A percentile compares a stretch with the other conserved stretches of the same genome.
phyloP scores from a whole-genome alignment of 53 echinoderm and acorn worm species.

The Glandiceps talaboti region DNA sequence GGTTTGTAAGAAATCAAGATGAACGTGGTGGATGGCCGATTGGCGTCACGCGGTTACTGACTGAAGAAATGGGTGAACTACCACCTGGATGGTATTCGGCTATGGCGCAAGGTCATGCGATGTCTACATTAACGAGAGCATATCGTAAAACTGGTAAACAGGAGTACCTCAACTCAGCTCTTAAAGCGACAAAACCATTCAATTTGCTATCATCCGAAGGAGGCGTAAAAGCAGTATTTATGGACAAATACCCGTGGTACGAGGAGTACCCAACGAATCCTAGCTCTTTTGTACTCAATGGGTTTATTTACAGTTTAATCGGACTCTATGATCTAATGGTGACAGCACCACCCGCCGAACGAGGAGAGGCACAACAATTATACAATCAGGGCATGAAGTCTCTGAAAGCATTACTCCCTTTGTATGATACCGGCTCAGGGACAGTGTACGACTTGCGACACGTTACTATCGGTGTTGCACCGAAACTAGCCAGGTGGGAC shows the following conservation, averaged over 20 bases:
- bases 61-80: slow-evolving; percentile 45
- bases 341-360: slow-evolving; percentile 52
- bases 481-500: slow-evolving; percentile 94
- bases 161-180: slow-evolving; percentile 54
- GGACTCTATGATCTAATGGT: slow-evolving; percentile 75
- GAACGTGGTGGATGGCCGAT: slow-evolving; percentile 88
- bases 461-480: slow-evolving; percentile 67
- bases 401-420: slow-evolving; percentile 61
- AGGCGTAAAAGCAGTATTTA: slow-evolving; percentile 72
- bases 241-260: slow-evolving; percentile 93
- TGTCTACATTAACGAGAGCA: slow-evolving; percentile 75
- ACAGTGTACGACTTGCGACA: slow-evolving; percentile 93
- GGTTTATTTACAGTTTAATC: slow-evolving; percentile 93
- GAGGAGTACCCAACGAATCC: slow-evolving; percentile 97
- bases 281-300: slow-evolving; percentile 85
- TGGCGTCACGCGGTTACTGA: slow-evolving; percentile 59
- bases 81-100: slow-evolving; percentile 92
- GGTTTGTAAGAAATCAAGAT: slow-evolving; percentile 83
- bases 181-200: slow-evolving; percentile 65
- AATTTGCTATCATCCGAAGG: slow-evolving; percentile 58
- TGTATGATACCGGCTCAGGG: slow-evolving; percentile 88
- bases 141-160: slow-evolving; percentile 49
- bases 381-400: slow-evolving; percentile 78
- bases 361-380: slow-evolving; percentile 69
- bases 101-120: slow-evolving; percentile 97